Conservation (phyloP, 2,113 vertebrate genomes). For the Cettia cetti region DNA sequence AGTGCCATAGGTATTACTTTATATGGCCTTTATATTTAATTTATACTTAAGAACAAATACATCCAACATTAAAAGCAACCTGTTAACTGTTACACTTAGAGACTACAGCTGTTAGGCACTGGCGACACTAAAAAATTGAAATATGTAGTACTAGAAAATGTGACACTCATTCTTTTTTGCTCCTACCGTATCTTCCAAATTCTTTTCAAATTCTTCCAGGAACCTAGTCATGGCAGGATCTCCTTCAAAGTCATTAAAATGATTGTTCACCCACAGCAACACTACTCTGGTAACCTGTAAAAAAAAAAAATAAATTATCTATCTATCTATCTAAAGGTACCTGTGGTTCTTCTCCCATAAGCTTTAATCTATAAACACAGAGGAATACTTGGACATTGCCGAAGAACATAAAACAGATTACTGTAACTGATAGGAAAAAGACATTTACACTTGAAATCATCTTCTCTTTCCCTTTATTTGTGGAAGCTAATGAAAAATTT, state of each 20-base stretch:
- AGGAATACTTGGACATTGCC: neutral
- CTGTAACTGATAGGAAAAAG: neutral
- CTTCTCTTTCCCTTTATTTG: neutral
- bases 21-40: neutral
- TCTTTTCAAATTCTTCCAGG: conserved; percentile 93
- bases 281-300: conserved; percentile 92
- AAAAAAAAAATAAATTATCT: neutral
- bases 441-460: neutral
- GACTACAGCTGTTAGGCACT: neutral
- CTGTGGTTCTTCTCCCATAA: neutral
- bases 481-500: neutral
- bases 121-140: neutral
- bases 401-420: neutral
- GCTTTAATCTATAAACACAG: neutral
- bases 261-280: conserved; percentile 97
- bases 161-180: neutral
- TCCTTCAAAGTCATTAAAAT: conserved; percentile 98
- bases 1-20: neutral
- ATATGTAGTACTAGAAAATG: neutral
- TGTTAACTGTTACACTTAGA: neutral
- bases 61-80: neutral
- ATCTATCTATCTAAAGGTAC: neutral
- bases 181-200: conserved; percentile 87
- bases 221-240: conserved; percentile 92
- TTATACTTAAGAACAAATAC: neutral